phyloP scores from a whole-genome alignment of 1,140 invertebrate species.

The Leptestheria dahalacensis region DNA sequence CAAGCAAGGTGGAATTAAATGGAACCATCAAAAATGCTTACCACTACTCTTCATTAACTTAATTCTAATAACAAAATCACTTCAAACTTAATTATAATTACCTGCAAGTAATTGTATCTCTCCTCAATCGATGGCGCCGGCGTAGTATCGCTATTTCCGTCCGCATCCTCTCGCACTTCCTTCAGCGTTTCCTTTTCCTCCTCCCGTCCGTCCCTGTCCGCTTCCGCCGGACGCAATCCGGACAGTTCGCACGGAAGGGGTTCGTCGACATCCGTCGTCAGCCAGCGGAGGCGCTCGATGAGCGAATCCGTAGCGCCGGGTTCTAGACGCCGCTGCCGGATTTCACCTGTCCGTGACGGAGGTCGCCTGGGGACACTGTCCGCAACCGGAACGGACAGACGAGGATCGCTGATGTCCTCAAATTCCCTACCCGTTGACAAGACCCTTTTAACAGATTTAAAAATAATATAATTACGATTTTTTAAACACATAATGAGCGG shows the following conservation, averaged over 20 bases:
- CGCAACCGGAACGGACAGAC: neutral
- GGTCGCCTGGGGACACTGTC: neutral
- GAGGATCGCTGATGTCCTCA: too few species aligned
- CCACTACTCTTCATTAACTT: too few species aligned
- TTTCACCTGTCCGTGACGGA: neutral
- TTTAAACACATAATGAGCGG: too few species aligned
- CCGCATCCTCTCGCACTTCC: neutral
- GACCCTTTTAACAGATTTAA: too few species aligned
- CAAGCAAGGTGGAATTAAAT: too few species aligned
- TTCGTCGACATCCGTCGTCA: conserved; percentile 42
- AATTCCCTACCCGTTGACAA: too few species aligned
- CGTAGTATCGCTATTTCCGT: neutral
- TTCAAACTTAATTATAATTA: too few species aligned
- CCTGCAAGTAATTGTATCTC: too few species aligned
- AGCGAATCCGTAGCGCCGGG: conserved; percentile 36
- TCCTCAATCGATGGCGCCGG: neutral
- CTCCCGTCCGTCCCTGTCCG: neutral
- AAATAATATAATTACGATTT: too few species aligned
- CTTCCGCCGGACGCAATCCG: neutral
- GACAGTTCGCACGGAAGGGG: conserved; percentile 21
- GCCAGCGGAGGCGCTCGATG: conserved; percentile 58
- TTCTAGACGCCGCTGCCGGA: neutral
- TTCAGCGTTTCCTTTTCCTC: neutral
- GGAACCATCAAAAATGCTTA: too few species aligned
- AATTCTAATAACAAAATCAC: too few species aligned